Evolutionary conservation across 2,888 invertebrate genomes (phyloP).

Genomic region (Catotricha subobsoleta): DNA sequence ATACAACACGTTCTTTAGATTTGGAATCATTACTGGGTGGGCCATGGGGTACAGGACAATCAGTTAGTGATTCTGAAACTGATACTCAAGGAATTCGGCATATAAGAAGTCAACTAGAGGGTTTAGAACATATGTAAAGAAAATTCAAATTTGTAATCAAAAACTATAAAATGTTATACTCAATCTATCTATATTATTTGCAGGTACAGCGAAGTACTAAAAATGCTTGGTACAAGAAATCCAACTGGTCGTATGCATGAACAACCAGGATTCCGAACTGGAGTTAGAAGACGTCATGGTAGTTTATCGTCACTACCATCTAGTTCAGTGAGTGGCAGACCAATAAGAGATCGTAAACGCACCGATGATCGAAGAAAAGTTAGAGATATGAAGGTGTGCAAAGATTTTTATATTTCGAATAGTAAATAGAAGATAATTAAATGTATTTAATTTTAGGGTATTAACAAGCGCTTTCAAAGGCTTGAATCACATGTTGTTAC

Average conservation of each 20-base stretch:
- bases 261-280: constrained; percentile 14
- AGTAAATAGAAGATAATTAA: not conserved
- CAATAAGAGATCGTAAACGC: constrained; percentile 50
- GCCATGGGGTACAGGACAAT: constrained; percentile 27
- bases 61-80: constrained; percentile 51
- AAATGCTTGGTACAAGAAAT: constrained; percentile 30
- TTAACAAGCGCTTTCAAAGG: constrained; percentile 73
- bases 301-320: constrained; percentile 71
- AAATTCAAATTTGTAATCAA: not conserved
- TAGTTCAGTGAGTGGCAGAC: constrained; percentile 63
- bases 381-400: constrained; percentile 44
- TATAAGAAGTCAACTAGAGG: constrained; percentile 62
- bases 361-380: constrained; percentile 58
- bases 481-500: constrained; percentile 84
- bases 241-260: constrained; percentile 9
- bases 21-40: constrained; percentile 62
- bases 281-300: constrained; percentile 46
- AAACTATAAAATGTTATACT: not conserved
- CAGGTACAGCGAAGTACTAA: constrained; percentile 46
- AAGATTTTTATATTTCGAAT: not conserved
- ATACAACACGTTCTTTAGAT: constrained; percentile 57
- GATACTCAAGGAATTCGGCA: constrained; percentile 60
- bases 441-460: constrained; percentile 34
- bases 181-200: not conserved
- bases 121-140: constrained; percentile 64